Evolutionary conservation across 2,113 vertebrate species (phyloP).

Genomic region (Merops nubicus): DNA sequence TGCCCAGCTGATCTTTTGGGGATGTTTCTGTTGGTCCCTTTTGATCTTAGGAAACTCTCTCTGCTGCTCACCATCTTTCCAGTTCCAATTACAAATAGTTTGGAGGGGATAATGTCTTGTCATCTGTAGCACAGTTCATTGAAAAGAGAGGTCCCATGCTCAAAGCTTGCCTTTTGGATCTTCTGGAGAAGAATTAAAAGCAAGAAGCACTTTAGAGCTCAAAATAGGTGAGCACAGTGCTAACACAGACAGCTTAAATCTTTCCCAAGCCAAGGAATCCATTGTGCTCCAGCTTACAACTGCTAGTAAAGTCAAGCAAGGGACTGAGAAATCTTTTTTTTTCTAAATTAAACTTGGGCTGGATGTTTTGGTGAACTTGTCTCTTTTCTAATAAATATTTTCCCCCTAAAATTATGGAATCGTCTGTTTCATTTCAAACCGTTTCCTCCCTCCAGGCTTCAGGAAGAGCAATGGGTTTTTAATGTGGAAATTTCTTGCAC

Average conservation of each 20-base stretch:
- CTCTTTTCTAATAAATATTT: slow-evolving; percentile 75
- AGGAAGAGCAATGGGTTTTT: slow-evolving; percentile 74
- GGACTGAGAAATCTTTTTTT: not conserved
- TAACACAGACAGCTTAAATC: not conserved
- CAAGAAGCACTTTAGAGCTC: not conserved
- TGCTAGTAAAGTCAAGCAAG: not conserved
- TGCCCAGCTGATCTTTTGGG: not conserved
- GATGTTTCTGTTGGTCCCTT: not conserved
- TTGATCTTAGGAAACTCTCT: not conserved
- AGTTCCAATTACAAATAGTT: not conserved
- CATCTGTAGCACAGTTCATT: not conserved
- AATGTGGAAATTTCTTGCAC: slow-evolving; percentile 82
- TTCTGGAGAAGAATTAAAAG: not conserved
- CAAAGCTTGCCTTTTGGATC: not conserved
- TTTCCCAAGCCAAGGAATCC: not conserved
- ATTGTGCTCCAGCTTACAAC: not conserved
- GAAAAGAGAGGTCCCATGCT: not conserved
- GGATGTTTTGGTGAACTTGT: slow-evolving; percentile 76
- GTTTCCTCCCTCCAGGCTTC: slow-evolving; percentile 47
- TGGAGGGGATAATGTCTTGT: not conserved
- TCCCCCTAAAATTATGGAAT: slow-evolving; percentile 72
- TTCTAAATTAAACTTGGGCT: slow-evolving; percentile 38
- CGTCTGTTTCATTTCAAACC: slow-evolving; percentile 78
- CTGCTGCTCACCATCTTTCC: not conserved
- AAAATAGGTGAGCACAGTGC: rapidly evolving